Conservation (phyloP, 2,113 vertebrate genomes). For the Falcunculus frontatus region DNA sequence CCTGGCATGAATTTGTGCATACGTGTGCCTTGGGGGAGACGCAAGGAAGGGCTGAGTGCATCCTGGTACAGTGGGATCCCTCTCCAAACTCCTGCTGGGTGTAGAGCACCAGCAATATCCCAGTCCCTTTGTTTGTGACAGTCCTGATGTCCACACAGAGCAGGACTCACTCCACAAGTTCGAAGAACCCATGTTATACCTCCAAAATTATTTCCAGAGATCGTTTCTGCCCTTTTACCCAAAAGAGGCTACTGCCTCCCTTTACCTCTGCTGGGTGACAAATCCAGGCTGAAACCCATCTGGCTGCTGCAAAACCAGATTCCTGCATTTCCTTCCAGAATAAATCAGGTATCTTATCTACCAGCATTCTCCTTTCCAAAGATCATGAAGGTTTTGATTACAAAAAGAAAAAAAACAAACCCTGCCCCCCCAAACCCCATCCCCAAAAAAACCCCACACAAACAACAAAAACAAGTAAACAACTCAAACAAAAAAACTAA, state of each 20-base stretch:
- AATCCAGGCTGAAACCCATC: background rate
- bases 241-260: background rate
- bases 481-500: background rate
- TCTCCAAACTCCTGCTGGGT: background rate
- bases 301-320: background rate
- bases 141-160: background rate
- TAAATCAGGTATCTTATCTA: background rate
- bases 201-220: background rate
- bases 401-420: background rate
- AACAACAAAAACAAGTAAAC: background rate
- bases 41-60: background rate
- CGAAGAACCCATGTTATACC: background rate
- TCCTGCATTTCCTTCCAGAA: background rate
- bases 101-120: background rate
- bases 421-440: rapidly evolving
- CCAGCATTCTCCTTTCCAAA: background rate
- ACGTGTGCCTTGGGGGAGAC: background rate
- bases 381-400: background rate
- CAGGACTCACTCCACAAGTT: background rate
- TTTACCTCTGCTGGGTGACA: background rate
- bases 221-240: background rate
- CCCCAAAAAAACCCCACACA: background rate
- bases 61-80: background rate
- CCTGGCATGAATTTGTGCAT: background rate
- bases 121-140: background rate